These are phyloP conservation scores for Sphaeridia pumilis DNA, from an alignment of 2,888 invertebrate species.

Conservation along the genomic window DNA sequence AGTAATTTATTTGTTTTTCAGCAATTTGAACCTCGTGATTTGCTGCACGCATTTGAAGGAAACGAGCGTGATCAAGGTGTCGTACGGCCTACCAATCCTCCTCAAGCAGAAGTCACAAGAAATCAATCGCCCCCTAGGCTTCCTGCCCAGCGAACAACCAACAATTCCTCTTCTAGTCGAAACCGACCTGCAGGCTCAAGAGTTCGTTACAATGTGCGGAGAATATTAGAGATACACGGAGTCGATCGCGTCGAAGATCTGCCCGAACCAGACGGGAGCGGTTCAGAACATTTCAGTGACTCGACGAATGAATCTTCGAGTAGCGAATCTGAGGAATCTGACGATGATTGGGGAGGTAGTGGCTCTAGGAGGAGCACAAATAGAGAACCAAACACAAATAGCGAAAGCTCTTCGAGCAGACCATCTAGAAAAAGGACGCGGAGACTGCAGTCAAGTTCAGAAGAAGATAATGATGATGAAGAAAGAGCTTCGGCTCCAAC, in stretches of 20 bases:
- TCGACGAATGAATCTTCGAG: conserved; percentile 15
- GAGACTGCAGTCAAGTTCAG: conserved; percentile 9
- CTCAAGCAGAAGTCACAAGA: conserved; percentile 33
- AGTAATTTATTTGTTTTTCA: conserved; percentile 1
- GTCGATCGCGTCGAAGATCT: conserved; percentile 19
- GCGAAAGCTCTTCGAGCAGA: neutral
- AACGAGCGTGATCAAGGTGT: conserved; percentile 27
- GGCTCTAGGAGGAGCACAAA: neutral
- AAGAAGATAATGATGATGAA: neutral
- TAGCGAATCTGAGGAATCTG: conserved; percentile 26
- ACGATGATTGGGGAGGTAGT: conserved; percentile 34
- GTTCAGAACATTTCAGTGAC: conserved; percentile 20
- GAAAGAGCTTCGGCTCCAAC: conserved; percentile 15
- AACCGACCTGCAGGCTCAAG: conserved; percentile 7
- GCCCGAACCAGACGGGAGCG: conserved; percentile 14
- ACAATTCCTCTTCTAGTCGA: neutral
- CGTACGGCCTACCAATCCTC: conserved; percentile 35
- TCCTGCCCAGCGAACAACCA: conserved; percentile 14
- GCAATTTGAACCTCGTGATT: conserved; percentile 5
- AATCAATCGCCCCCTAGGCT: conserved; percentile 21
- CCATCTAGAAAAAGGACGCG: conserved; percentile 8
- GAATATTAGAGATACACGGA: conserved; percentile 27
- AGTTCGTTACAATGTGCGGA: conserved; percentile 24
- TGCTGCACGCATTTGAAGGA: conserved; percentile 20
- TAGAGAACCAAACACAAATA: neutral